Conservation (phyloP, 1,140 invertebrate species). For the Zaprionus ghesquierei region DNA sequence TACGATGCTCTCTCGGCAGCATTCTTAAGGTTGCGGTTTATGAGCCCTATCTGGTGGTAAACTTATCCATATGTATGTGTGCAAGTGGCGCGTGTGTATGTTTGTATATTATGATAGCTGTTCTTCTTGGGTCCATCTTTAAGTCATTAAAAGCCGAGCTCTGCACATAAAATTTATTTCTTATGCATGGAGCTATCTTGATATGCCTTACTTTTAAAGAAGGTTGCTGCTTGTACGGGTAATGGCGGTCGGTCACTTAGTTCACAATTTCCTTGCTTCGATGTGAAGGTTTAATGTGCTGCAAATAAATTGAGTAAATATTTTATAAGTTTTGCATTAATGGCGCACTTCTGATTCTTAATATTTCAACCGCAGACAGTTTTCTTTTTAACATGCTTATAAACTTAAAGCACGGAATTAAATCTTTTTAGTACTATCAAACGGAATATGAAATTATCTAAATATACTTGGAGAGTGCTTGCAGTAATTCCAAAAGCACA, state of each 20-base stretch:
- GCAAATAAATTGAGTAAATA: neutral
- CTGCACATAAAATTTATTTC: slow-evolving; percentile 54
- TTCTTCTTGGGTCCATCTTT: neutral
- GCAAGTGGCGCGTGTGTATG: neutral
- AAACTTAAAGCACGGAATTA: neutral
- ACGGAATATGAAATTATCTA: neutral
- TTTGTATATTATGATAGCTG: neutral
- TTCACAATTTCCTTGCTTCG: neutral
- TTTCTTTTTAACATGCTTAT: slow-evolving; percentile 25
- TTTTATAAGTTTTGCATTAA: slow-evolving; percentile 50
- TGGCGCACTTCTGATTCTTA: slow-evolving; percentile 40
- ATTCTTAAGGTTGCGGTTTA: slow-evolving; percentile 48
- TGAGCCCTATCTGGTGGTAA: slow-evolving; percentile 30
- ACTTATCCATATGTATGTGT: neutral
- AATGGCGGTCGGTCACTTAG: neutral
- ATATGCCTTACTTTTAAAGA: neutral
- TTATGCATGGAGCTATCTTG: slow-evolving; percentile 7
- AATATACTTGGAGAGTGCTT: neutral
- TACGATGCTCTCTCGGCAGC: slow-evolving; percentile 18
- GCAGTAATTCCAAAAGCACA: neutral
- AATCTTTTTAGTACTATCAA: neutral
- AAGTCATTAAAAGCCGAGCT: slow-evolving; percentile 54
- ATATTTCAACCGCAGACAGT: neutral
- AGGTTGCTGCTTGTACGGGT: neutral
- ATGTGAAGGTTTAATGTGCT: neutral